phyloP scores from a whole-genome alignment of 2,797 vertebrate genomes.

The Amphiprion clarkii region DNA sequence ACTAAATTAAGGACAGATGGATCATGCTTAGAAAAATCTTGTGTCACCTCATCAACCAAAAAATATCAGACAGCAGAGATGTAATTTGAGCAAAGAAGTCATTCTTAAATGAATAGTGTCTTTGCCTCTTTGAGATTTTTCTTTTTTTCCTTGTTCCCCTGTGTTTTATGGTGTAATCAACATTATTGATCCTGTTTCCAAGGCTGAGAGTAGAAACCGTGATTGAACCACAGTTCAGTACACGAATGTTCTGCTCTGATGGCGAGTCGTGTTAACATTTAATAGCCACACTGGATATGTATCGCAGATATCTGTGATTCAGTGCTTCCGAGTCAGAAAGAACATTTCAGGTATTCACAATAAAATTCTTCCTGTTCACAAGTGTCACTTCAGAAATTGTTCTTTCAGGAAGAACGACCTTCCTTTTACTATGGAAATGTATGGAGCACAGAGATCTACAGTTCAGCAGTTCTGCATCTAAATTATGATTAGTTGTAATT shows the following conservation, averaged over 20 bases:
- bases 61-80: background rate
- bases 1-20: slow-evolving; percentile 6
- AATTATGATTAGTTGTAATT: too few species aligned
- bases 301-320: too few species aligned
- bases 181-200: slow-evolving; percentile 57
- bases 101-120: background rate
- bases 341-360: too few species aligned
- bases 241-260: background rate
- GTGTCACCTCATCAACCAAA: background rate
- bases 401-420: too few species aligned
- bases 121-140: slow-evolving; percentile 16
- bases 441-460: too few species aligned
- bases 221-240: slow-evolving; percentile 16
- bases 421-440: too few species aligned
- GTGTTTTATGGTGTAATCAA: slow-evolving; percentile 54
- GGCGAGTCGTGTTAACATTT: background rate
- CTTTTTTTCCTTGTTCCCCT: slow-evolving; percentile 9
- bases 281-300: too few species aligned
- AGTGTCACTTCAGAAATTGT: too few species aligned
- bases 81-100: background rate
- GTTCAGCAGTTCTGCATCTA: too few species aligned
- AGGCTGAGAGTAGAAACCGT: slow-evolving; percentile 1
- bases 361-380: too few species aligned
- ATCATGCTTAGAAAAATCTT: background rate
- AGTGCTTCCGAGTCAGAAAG: too few species aligned